These are phyloP conservation scores for Chironex yamaguchii DNA, from an alignment of 30 jellyfish, hydroid and myxozoan genomes.

Conservation along the genomic window DNA sequence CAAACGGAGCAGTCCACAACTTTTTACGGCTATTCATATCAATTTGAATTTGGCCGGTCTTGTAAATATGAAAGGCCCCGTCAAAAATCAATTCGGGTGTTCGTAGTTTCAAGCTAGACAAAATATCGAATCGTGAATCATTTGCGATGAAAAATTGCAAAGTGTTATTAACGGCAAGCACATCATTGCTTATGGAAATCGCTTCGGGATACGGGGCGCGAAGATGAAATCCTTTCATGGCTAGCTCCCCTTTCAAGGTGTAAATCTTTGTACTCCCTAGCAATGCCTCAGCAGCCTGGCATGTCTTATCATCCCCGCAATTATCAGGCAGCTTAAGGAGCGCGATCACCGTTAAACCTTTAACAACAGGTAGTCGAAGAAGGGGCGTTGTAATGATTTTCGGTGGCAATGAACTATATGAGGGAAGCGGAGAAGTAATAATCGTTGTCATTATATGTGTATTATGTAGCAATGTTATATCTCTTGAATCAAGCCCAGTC, in stretches of 20 bases:
- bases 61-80: slow-evolving; percentile 76
- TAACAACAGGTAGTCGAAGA: slow-evolving; percentile 86
- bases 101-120: slow-evolving; percentile 70
- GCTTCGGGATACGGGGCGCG: slow-evolving; percentile 75
- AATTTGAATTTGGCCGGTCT: slow-evolving; percentile 78
- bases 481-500: slow-evolving; percentile 87
- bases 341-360: slow-evolving; percentile 82
- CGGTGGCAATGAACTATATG: slow-evolving; percentile 87
- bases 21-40: slow-evolving; percentile 69
- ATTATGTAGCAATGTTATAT: slow-evolving; percentile 85
- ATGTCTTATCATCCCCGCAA: slow-evolving; percentile 96
- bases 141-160: slow-evolving; percentile 85
- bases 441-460: slow-evolving; percentile 88
- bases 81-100: slow-evolving; percentile 71
- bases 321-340: slow-evolving; percentile 92
- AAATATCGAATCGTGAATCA: slow-evolving; percentile 66
- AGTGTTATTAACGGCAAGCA: slow-evolving; percentile 78
- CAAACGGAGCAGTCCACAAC: slow-evolving; percentile 93
- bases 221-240: slow-evolving; percentile 74
- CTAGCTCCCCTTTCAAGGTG: slow-evolving; percentile 86
- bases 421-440: slow-evolving; percentile 86
- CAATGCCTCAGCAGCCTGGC: slow-evolving; percentile 78
- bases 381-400: slow-evolving; percentile 96
- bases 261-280: slow-evolving; percentile 66
- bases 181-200: slow-evolving; percentile 67